Conservation (phyloP, 2,113 vertebrate genomes). For the Ciconia maguari region DNA sequence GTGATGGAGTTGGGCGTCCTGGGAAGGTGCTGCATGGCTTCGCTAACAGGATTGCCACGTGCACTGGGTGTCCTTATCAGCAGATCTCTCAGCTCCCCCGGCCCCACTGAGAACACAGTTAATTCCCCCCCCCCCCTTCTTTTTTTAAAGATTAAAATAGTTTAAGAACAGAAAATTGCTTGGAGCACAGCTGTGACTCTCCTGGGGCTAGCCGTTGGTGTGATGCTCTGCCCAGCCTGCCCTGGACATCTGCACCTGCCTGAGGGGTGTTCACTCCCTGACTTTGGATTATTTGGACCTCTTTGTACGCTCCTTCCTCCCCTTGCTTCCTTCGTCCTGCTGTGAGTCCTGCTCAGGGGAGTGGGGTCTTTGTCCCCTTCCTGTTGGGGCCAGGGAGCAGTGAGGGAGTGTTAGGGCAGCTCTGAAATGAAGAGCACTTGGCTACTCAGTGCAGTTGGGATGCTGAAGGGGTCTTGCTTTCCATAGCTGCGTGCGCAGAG, state of each 20-base stretch:
- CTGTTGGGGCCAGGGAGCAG: fast-evolving
- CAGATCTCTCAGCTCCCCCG: neutral
- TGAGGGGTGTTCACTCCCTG: neutral
- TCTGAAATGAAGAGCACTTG: neutral
- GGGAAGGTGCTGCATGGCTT: neutral
- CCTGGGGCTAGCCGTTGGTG: neutral
- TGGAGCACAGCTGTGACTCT: neutral
- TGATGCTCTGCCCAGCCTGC: neutral
- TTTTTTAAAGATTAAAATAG: neutral
- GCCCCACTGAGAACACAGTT: neutral
- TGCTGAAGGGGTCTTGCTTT: neutral
- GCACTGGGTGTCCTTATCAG: neutral
- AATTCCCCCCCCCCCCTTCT: fast-evolving
- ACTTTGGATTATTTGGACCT: neutral
- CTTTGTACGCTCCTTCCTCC: fast-evolving
- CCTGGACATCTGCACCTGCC: fast-evolving
- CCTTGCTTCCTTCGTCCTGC: neutral
- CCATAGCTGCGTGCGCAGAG: neutral
- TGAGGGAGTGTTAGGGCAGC: neutral
- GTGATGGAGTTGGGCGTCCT: neutral
- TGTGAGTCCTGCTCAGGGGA: too few species aligned
- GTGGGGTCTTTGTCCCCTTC: neutral
- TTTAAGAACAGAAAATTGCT: neutral
- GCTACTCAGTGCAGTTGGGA: neutral
- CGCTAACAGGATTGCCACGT: neutral